Evolutionary conservation across 2,113 vertebrate genomes (phyloP).

Genomic region (Lagopus muta): DNA sequence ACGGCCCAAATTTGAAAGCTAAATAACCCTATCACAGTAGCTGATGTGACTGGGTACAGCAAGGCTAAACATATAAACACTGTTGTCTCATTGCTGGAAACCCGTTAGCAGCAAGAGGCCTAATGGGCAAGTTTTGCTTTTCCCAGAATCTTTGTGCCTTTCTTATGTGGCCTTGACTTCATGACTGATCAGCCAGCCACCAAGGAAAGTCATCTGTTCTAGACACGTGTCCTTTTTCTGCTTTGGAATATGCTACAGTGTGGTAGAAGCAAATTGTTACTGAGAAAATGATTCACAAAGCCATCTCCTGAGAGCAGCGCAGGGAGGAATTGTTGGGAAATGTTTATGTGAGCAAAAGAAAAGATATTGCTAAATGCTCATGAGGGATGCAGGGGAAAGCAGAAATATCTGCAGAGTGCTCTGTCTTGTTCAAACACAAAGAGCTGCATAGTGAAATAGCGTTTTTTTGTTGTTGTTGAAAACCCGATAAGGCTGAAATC

Average conservation of each 20-base stretch:
- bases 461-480: background rate
- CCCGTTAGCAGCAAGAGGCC: accelerated
- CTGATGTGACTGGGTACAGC: background rate
- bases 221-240: background rate
- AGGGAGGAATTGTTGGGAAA: background rate
- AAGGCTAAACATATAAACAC: background rate
- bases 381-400: background rate
- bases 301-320: background rate
- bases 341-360: background rate
- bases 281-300: background rate
- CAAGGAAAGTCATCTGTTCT: background rate
- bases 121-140: background rate
- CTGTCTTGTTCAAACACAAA: background rate
- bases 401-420: background rate
- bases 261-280: background rate
- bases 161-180: accelerated
- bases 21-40: background rate
- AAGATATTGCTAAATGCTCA: background rate
- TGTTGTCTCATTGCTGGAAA: background rate
- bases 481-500: background rate
- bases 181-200: background rate
- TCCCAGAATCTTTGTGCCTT: background rate
- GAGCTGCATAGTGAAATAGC: background rate
- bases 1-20: background rate
- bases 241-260: background rate